Evolutionary conservation across 2,888 invertebrate species (phyloP).

Genomic region (Polydrusus cervinus): DNA sequence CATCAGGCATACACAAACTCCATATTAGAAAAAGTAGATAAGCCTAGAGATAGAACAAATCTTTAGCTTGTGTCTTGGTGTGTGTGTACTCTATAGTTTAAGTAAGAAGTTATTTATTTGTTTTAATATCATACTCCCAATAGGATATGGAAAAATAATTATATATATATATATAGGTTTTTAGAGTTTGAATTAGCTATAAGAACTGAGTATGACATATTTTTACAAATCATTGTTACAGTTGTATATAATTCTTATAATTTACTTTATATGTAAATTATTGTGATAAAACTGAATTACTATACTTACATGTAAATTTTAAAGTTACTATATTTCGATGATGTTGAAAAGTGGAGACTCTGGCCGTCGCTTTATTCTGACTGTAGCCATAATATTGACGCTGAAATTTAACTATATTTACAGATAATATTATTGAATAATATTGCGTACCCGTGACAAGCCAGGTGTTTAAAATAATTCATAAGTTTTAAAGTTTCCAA

Average conservation of each 20-base stretch:
- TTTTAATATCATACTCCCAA: conserved; percentile 13
- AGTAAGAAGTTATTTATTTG: conserved; percentile 12
- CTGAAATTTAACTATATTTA: no score
- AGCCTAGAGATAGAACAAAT: conserved; percentile 34
- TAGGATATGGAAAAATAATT: conserved; percentile 6
- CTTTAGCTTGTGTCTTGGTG: conserved; percentile 17
- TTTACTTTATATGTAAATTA: conserved; percentile 21
- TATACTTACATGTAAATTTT: conserved; percentile 6
- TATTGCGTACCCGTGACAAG: no score
- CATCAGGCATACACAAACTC: conserved; percentile 95
- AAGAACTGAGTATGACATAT: conserved; percentile 13
- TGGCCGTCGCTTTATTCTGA: no score
- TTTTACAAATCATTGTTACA: conserved; percentile 13
- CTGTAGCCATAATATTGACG: no score
- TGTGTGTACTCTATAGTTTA: neutral
- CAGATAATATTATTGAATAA: no score
- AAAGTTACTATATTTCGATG: neutral
- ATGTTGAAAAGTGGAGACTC: no score
- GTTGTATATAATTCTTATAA: conserved; percentile 8
- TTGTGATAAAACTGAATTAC: conserved; percentile 16
- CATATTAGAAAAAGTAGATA: conserved; percentile 76
- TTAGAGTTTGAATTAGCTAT: conserved; percentile 14
- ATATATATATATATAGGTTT: neutral
- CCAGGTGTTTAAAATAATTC: no score
- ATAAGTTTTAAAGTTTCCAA: no score